Conservation (phyloP, 2,888 invertebrate species). For the Plagodis dolabraria region DNA sequence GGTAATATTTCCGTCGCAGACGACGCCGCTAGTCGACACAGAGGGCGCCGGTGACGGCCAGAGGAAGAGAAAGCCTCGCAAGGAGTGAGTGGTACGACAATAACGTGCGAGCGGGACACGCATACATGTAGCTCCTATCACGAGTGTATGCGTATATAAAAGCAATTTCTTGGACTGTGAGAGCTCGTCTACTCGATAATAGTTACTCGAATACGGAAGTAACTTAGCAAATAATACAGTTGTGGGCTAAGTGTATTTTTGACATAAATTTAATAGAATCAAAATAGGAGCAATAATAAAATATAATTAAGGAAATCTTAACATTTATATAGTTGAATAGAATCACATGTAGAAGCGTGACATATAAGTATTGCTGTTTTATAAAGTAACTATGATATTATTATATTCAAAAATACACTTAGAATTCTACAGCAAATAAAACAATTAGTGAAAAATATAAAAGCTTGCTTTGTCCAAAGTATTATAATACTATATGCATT, state of each 20-base stretch:
- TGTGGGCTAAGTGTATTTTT: slow-evolving; percentile 25
- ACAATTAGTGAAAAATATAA: slow-evolving; percentile 15
- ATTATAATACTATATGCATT: slow-evolving; percentile 30
- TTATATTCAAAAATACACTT: slow-evolving; percentile 20
- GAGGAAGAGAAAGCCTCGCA: slow-evolving; percentile 77
- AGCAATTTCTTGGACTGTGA: slow-evolving; percentile 23
- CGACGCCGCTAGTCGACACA: slow-evolving; percentile 53
- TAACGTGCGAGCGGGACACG: slow-evolving; percentile 24
- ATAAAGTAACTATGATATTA: background rate
- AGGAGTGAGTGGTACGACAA: slow-evolving; percentile 63
- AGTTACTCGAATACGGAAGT: slow-evolving; percentile 19
- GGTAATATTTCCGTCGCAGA: slow-evolving; percentile 40
- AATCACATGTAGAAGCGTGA: background rate
- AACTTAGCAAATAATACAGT: slow-evolving; percentile 9
- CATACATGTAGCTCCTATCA: slow-evolving; percentile 20
- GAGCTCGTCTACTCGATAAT: slow-evolving; percentile 8
- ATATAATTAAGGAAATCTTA: slow-evolving; percentile 3
- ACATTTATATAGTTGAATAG: slow-evolving; percentile 1
- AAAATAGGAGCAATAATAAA: slow-evolving; percentile 12
- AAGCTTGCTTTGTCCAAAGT: slow-evolving; percentile 31
- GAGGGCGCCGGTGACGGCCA: slow-evolving; percentile 78
- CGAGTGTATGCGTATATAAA: slow-evolving; percentile 19
- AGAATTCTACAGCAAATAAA: slow-evolving; percentile 17
- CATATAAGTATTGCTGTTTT: background rate
- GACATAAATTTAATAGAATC: slow-evolving; percentile 8